Evolutionary conservation across 2,113 vertebrate genomes (phyloP).

Genomic region (Leuciscus idus): DNA sequence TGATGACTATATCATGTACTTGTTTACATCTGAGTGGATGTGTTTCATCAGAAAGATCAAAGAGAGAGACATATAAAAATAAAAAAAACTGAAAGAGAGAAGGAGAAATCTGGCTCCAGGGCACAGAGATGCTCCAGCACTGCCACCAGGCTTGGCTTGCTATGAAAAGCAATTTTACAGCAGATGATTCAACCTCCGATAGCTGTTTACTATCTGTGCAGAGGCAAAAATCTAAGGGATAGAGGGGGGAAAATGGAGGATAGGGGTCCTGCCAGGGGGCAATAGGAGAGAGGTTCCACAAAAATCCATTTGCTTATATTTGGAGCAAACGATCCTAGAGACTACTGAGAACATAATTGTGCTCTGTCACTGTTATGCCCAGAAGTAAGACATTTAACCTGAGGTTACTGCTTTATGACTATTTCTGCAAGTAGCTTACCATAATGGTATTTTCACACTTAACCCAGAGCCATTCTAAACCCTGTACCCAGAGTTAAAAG

Average conservation of each 20-base stretch:
- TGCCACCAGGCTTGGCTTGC: slow-evolving; percentile 33
- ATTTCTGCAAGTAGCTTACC: background rate
- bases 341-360: background rate
- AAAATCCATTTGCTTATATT: slow-evolving; percentile 27
- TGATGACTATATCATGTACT: background rate
- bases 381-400: slow-evolving; percentile 21
- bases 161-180: slow-evolving; percentile 47
- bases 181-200: slow-evolving; percentile 31
- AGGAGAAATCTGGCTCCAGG: background rate
- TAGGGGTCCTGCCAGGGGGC: background rate
- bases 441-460: slow-evolving; percentile 22
- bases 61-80: background rate
- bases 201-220: slow-evolving; percentile 35
- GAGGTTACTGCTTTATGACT: slow-evolving; percentile 10
- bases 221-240: slow-evolving; percentile 29
- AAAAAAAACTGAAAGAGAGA: background rate
- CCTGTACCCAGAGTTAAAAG: background rate
- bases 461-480: slow-evolving; percentile 8
- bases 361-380: background rate
- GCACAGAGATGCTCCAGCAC: slow-evolving; percentile 9
- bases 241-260: background rate
- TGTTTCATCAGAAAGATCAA: slow-evolving; percentile 9
- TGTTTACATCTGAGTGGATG: slow-evolving; percentile 6
- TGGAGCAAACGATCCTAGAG: background rate
- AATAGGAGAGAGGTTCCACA: background rate